Evolutionary conservation across 1,140 invertebrate genomes (phyloP), one percentile per base, ranked within the genome.

Genomic region (Eueides isabella): DNA sequence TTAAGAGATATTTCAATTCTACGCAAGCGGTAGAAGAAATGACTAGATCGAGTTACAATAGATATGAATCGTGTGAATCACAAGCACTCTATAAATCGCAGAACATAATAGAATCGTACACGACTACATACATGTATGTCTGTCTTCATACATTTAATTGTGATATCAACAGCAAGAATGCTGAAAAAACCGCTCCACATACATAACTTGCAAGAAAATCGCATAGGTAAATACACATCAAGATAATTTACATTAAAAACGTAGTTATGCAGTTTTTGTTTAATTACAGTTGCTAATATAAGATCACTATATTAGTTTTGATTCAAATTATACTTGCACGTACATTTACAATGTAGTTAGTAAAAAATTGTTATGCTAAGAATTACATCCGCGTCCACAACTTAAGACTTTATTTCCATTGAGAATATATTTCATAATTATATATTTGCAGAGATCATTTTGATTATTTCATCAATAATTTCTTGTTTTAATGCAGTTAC

Each of bases 21-120:
- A 71, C 66, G 66, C 31, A 71, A 44, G 26, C n/a, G 29, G 48
- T 55, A 63, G 38, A 75, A 75, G 67, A 75, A 75, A 71, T 75
- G 44, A 61, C 66, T 64, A 62, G 68, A 75, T 72, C 77, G 31
- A 76, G 31, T 67, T 73, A 75, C 75, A 79, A 76, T 68, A 67
- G 71, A 76, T 79, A 79, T 66, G 63, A 74, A 72, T 67, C 77
- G 77, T 79, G 77, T 76, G 77, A 79, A 79, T 67, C 55, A 61
- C 64, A 64, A 72, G 74, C 44, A 73, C 55, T 38, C 63, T 61
- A 76, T 76, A 69, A 76, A 69, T 76, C 67, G 67, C 26, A 55
- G 44, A 63, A 72, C 61, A 76, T 72, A 73, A 76, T 68, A 68
- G 65, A 62, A 29, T 68, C 74, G 61, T 30, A 65, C 41, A 69